These are phyloP conservation scores for Sarotherodon lohbergeri DNA, from an alignment of 2,113 vertebrate species.

Conservation along the genomic window DNA sequence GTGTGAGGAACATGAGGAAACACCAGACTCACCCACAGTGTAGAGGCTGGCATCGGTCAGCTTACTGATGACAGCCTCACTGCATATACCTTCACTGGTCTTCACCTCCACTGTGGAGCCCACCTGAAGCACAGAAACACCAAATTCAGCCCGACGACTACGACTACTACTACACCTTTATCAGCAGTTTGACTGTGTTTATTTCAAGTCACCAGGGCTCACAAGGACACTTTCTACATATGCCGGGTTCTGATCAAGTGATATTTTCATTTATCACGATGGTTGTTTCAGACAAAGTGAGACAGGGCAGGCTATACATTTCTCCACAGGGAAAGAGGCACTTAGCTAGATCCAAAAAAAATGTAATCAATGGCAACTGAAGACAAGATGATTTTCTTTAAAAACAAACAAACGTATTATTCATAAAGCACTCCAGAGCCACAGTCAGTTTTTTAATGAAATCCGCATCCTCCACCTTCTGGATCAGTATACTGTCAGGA, in stretches of 20 bases:
- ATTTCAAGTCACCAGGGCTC: background rate
- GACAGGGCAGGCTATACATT: background rate
- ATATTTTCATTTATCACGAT: background rate
- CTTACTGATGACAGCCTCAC: slow-evolving; percentile 92
- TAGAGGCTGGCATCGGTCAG: slow-evolving; percentile 98
- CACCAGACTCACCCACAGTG: slow-evolving; percentile 86
- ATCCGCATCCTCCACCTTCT: background rate
- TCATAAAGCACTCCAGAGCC: background rate
- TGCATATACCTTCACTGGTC: slow-evolving; percentile 85
- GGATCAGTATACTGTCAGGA: background rate
- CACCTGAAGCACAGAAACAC: slow-evolving; percentile 71
- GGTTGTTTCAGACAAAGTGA: background rate
- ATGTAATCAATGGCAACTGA: background rate
- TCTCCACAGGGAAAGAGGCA: background rate
- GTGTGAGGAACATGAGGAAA: background rate
- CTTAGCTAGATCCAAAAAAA: background rate
- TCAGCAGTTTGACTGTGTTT: background rate
- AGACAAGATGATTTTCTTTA: background rate
- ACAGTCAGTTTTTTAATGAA: background rate
- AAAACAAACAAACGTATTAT: background rate
- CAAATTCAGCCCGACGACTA: rapidly evolving
- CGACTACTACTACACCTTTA: background rate
- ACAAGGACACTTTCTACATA: background rate
- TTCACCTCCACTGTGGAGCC: slow-evolving; percentile 96
- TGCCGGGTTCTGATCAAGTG: rapidly evolving